Percentiles rank a stretch among this genome's conserved stretches.
Conservation (phyloP, 2,888 invertebrate genomes). For the Ophion obscuratus region DNA sequence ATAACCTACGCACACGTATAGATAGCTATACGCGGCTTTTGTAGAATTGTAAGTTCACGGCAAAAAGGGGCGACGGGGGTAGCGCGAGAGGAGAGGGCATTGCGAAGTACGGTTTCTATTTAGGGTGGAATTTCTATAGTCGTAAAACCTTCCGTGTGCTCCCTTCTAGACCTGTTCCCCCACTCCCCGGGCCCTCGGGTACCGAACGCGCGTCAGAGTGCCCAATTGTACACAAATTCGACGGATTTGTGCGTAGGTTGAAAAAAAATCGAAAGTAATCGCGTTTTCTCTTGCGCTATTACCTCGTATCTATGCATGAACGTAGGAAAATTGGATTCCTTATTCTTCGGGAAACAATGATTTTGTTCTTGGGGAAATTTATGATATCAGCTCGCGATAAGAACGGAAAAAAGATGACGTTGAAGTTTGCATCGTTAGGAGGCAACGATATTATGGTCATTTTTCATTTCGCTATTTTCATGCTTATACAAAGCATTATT, state of each 20-base stretch:
- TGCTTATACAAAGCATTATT: too few species aligned
- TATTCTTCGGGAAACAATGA: not conserved
- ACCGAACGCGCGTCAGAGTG: not conserved
- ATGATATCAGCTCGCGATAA: not conserved
- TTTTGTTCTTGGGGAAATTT: too few species aligned
- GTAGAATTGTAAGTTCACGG: not conserved
- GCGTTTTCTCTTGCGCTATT: not conserved
- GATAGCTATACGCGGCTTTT: not conserved
- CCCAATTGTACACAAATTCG: slow-evolving; percentile 12
- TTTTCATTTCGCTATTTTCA: too few species aligned
- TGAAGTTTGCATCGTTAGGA: too few species aligned
- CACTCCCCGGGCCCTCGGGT: not conserved
- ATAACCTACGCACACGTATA: not conserved
- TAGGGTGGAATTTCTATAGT: slow-evolving; percentile 40
- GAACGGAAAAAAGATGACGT: too few species aligned
- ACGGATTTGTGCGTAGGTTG: not conserved
- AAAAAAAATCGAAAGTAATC: not conserved
- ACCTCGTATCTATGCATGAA: not conserved
- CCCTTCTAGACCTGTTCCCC: slow-evolving; percentile 29
- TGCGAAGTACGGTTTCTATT: slow-evolving; percentile 24
- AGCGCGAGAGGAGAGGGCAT: not conserved
- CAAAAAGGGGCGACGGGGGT: not conserved
- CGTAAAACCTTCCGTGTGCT: slow-evolving; percentile 38
- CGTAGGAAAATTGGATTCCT: not conserved
- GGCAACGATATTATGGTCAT: too few species aligned